These are phyloP conservation scores for Napeogenes sylphis DNA, from an alignment of 2,888 invertebrate genomes.

Conservation along the genomic window DNA sequence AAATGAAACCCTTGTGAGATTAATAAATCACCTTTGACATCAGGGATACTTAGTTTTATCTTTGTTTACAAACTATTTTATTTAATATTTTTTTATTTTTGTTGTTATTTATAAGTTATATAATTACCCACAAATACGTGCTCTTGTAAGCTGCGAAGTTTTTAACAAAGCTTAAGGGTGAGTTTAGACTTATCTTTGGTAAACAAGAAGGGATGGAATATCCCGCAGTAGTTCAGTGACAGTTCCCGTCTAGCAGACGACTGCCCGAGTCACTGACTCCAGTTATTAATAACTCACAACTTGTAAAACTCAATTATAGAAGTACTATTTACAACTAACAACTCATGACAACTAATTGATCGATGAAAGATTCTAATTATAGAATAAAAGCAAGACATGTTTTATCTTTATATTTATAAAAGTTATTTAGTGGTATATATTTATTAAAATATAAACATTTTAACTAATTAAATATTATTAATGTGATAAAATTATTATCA, in stretches of 20 bases:
- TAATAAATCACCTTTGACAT: no score
- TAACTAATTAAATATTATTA: neutral
- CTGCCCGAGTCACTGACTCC: slow-evolving; percentile 54
- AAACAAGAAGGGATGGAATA: slow-evolving; percentile 33
- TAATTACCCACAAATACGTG: no score
- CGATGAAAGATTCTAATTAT: slow-evolving; percentile 54
- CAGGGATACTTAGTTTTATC: no score
- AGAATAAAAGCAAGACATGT: slow-evolving; percentile 47
- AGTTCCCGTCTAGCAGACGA: slow-evolving; percentile 37
- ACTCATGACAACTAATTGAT: slow-evolving; percentile 59
- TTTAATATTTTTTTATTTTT: no score
- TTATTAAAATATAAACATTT: neutral
- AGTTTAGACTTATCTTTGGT: neutral
- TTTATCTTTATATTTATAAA: slow-evolving; percentile 14
- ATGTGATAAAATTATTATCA: neutral
- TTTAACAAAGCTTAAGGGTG: no score
- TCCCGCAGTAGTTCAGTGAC: slow-evolving; percentile 41
- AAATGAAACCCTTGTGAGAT: no score
- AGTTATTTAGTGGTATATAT: neutral
- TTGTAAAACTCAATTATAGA: slow-evolving; percentile 51
- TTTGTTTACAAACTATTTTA: no score
- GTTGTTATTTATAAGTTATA: no score
- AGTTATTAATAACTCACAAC: slow-evolving; percentile 52
- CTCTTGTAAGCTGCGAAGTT: no score
- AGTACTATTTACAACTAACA: slow-evolving; percentile 53